Evolutionary conservation across 92 coral and sea anemone genomes (phyloP), one percentile per base, ranked within the genome.

Genomic region (Desmophyllum pertusum): DNA sequence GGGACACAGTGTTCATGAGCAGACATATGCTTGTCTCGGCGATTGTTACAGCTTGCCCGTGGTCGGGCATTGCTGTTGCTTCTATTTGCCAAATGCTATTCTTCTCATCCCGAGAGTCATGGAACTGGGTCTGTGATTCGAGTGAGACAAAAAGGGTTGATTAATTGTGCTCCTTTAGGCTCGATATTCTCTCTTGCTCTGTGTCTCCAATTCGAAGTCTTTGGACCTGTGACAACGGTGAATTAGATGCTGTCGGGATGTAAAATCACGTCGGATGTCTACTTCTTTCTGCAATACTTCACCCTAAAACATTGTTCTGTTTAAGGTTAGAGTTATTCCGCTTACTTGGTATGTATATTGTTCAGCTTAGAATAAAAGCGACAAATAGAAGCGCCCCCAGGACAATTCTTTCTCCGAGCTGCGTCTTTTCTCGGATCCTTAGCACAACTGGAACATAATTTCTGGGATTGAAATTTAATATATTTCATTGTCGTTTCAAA

Each of bases 1-100:
- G 76, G 1, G 84, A 67, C 25, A 69, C 63, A 1, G 46, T 27
- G 66, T 80, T 80, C 84, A 80, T 43, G 13, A 80, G 84, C 1
- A 80, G 75, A 33, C 84, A 80, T 14, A 42, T 27, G 48, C 23
- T 3, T 10, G 75, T 51, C 46, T 80, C 84, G 25, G 27, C 18
- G 6, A 80, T 67, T 38, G 43, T 40, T 9, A 39, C 55, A 33
- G 55, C 72, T 27, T 14, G 17, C 0, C 82, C 82, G 11, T 59
- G 36, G 18, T 78, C 82, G n/a, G 82, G 27, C 82, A 78, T 59
- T 57, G 61, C 71, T 14, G 72, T 0, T 42, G 27, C 36, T 9
- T 31, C 5, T 4, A 13, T 71, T 43, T 39, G 36, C 23, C 73
- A 68, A 36, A 36, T 39, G 10, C 6, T 75, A 21, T 51, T 23